A percentile compares a stretch with the other conserved stretches of the same genome.
phyloP scores from a whole-genome alignment of 2,797 vertebrate species.

The Avahi laniger region DNA sequence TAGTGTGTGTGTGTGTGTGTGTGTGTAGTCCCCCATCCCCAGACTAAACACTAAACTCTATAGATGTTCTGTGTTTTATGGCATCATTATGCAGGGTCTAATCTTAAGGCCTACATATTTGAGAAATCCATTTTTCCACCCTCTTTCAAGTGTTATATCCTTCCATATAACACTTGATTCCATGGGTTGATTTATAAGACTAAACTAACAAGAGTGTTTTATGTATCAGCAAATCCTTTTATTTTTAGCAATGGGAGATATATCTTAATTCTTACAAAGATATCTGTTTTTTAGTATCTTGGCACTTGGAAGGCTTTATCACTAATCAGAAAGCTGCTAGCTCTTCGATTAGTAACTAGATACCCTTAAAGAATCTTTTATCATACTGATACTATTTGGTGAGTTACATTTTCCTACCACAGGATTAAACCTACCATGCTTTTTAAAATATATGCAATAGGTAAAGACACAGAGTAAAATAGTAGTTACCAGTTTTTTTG shows the following conservation, averaged over 20 bases:
- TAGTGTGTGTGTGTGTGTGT: not conserved
- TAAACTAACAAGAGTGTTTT: not conserved
- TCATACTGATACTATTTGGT: not conserved
- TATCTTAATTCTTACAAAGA: not conserved
- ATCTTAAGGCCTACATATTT: not conserved
- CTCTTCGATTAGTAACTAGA: not conserved
- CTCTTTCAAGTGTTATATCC: not conserved
- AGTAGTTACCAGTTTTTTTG: not conserved
- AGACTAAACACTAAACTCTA: not conserved
- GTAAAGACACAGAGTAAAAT: not conserved
- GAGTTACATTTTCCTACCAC: not conserved
- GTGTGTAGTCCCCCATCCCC: not conserved
- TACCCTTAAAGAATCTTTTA: not conserved
- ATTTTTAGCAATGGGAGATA: not conserved
- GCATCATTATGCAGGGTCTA: not conserved
- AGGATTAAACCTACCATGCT: not conserved
- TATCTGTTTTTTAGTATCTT: not conserved
- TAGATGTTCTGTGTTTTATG: not conserved
- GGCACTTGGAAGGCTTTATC: not conserved
- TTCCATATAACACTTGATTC: too few species aligned
- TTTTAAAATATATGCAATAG: not conserved
- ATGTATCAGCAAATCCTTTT: not conserved
- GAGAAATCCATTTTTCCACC: not conserved
- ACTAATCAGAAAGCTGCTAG: not conserved
- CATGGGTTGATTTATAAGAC: not conserved